A percentile compares a stretch with the other conserved stretches of the same genome.
Evolutionary conservation across 2,888 invertebrate genomes (phyloP).

Genomic region (Xestia ashworthii): DNA sequence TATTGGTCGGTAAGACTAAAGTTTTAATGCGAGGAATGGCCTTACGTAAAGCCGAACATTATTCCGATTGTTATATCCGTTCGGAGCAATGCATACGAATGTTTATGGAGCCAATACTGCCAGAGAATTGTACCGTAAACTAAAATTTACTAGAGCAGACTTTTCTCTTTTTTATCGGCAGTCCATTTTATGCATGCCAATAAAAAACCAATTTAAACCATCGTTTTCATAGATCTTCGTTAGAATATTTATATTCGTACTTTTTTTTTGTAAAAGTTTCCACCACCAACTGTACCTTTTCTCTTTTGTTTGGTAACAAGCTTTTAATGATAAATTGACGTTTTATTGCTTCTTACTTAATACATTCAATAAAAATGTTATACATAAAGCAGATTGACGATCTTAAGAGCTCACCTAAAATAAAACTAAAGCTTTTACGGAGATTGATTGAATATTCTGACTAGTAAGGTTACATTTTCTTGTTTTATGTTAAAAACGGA

Average conservation of each 20-base stretch:
- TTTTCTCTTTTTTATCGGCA: constrained; percentile 78
- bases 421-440: constrained; percentile 22
- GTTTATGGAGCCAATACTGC: constrained; percentile 82
- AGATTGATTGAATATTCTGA: constrained; percentile 13
- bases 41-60: constrained; percentile 73
- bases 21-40: constrained; percentile 75
- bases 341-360: constrained; percentile 31
- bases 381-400: constrained; percentile 15
- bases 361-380: constrained; percentile 13
- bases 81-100: constrained; percentile 78
- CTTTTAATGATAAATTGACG: constrained; percentile 30
- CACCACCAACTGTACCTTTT: constrained; percentile 17
- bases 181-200: constrained; percentile 75
- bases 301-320: constrained; percentile 12
- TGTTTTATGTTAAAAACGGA: neutral
- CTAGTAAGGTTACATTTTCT: neutral
- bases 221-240: constrained; percentile 65
- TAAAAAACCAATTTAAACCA: constrained; percentile 74
- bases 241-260: constrained; percentile 59
- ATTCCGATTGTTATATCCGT: constrained; percentile 78
- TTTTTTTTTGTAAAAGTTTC: constrained; percentile 28
- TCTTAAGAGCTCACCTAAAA: constrained; percentile 8
- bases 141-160: constrained; percentile 81
- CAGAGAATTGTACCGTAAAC: constrained; percentile 79
- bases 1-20: constrained; percentile 71